phyloP scores from a whole-genome alignment of 2,113 vertebrate genomes.

The Saccopteryx bilineata region DNA sequence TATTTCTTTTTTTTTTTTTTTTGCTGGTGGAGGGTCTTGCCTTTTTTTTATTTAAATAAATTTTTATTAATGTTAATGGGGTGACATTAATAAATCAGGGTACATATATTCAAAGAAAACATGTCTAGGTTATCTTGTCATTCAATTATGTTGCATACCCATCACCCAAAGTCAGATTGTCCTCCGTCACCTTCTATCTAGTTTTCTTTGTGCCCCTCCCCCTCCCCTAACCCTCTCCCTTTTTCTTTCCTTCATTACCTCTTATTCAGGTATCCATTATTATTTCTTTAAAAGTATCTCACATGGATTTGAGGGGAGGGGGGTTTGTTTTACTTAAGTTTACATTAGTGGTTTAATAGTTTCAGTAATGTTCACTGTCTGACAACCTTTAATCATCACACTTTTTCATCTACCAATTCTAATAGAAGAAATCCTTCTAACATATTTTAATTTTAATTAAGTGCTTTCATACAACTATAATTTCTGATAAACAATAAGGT shows the following conservation, averaged over 20 bases:
- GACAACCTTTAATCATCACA: conserved; percentile 44
- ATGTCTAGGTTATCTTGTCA: too few species aligned
- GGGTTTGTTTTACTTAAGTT: conserved; percentile 59
- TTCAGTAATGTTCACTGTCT: conserved; percentile 37
- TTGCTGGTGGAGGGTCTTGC: too few species aligned
- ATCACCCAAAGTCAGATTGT: too few species aligned
- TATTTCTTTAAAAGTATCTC: conserved; percentile 52
- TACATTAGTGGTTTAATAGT: conserved; percentile 5
- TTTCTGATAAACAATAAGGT: conserved; percentile 53
- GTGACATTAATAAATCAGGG: too few species aligned
- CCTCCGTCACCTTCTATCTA: too few species aligned
- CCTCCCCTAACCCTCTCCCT: too few species aligned
- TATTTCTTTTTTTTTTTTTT: neutral
- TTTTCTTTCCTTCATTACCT: conserved; percentile 32
- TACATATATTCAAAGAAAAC: too few species aligned
- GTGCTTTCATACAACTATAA: neutral
- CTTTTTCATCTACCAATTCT: conserved; percentile 65
- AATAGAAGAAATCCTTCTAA: conserved; percentile 48
- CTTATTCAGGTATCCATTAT: conserved; percentile 20
- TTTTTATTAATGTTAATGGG: too few species aligned
- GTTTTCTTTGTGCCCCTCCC: too few species aligned
- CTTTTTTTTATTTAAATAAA: too few species aligned
- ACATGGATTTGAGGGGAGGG: conserved; percentile 18
- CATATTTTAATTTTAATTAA: conserved; percentile 55
- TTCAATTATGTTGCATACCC: too few species aligned